Evolutionary conservation across 2,797 vertebrate genomes (phyloP), one percentile per base, ranked within the genome.

Genomic region (Acrossocheilus wenchowensis): DNA sequence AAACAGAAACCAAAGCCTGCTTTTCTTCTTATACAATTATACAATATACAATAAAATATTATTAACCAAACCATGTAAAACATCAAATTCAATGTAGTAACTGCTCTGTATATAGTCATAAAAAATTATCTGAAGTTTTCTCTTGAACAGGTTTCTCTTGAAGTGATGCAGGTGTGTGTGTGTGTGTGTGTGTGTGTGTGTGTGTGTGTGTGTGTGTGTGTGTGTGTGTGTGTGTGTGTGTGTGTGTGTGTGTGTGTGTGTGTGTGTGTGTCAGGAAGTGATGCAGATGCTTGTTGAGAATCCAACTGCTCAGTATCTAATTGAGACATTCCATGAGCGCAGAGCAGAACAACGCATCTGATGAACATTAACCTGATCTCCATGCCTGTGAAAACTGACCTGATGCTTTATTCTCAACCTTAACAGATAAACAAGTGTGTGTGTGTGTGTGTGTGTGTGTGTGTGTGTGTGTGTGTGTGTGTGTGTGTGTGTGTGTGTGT

Each of bases 291-390:
- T 30, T 6, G 45, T 21, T 77, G 48, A 5, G 10, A 52, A 14
- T 54, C 21, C 19, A 14, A 39, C 52, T n/a, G 77, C 5, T 80
- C 41, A 80, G 19, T 43, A 21, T 45, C 23, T 82, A 82, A 82
- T 82, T 69, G 68, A 82, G 48, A 72, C 81, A 72, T 72, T 82
- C 81, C 68, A 72, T 30, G 81, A 57, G 34, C 15, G 15, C 2
- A 0, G 68, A 57, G 48, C 50, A 82, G 81, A 82, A 82, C 68
- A 15, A 21, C 9, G 4, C 79, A 82, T 15, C 81, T 57, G 81
- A 82, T 57, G 68, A 82, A 82, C 81, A 82, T 82, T 82, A 82
- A 82, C 81, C 36, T 23, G 43, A 66, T 77, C 45, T 77, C 45
- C 15, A 26, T 15, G 41, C 23, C 23, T 52, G 30, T 36, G 26